Conservation (phyloP, 2,797 vertebrate species). For the Acanthopagrus latus region DNA sequence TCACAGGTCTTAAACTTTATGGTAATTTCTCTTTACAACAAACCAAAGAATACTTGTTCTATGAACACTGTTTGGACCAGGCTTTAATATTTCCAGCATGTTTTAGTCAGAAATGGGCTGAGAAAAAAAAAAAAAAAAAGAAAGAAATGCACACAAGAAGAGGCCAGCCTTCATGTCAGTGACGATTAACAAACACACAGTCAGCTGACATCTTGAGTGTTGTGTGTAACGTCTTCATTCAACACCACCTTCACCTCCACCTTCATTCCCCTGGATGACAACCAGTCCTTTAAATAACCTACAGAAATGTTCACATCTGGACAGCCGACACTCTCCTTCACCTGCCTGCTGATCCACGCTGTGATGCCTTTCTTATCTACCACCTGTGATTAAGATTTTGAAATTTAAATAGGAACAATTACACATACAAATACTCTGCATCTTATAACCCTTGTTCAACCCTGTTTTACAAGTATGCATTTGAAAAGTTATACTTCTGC, state of each 20-base stretch:
- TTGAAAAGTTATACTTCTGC: constrained; percentile 68
- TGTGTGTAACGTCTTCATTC: constrained; percentile 21
- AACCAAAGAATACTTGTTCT: constrained; percentile 5
- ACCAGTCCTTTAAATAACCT: constrained; percentile 14
- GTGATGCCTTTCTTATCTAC: constrained; percentile 50
- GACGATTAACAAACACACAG: constrained; percentile 28
- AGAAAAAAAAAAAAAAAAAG: background rate
- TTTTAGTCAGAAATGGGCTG: constrained; percentile 35
- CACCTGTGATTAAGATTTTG: constrained; percentile 63
- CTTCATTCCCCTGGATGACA: constrained; percentile 15
- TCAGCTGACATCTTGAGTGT: constrained; percentile 10
- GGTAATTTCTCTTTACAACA: constrained; percentile 26
- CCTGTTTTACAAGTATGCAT: constrained; percentile 71
- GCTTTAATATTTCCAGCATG: constrained; percentile 72
- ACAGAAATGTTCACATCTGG: constrained; percentile 26
- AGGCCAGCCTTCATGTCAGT: constrained; percentile 36
- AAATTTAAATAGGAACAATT: constrained; percentile 82
- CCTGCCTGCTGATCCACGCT: constrained; percentile 50
- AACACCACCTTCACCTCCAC: constrained; percentile 1
- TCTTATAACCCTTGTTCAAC: constrained; percentile 77
- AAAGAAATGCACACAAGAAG: background rate
- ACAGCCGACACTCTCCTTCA: constrained; percentile 23
- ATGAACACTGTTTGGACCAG: constrained; percentile 55
- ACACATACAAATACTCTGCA: constrained; percentile 82
- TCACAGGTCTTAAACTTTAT: background rate